Percentiles rank a stretch among this genome's conserved stretches.
Evolutionary conservation across 2,113 vertebrate species (phyloP).

Genomic region (Cheilinus undulatus): DNA sequence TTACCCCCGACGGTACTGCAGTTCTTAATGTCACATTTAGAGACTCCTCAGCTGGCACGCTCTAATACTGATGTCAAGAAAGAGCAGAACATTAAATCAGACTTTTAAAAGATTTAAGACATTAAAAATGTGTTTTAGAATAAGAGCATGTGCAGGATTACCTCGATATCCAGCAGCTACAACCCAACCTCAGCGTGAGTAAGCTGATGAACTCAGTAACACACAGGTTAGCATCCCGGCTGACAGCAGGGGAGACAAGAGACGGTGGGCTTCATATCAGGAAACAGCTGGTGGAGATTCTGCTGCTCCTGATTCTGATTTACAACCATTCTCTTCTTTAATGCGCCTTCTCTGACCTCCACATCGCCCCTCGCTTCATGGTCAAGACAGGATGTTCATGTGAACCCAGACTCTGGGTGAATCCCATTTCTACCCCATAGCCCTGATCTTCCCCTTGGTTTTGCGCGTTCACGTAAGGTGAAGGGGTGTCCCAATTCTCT

Average conservation of each 20-base stretch:
- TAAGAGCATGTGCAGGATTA: not conserved
- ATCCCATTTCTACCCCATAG: too few species aligned
- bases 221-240: not conserved
- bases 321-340: too few species aligned
- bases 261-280: too few species aligned
- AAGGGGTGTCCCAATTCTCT: too few species aligned
- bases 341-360: not conserved
- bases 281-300: too few species aligned
- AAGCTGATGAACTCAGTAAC: slow-evolving; percentile 1
- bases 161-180: not conserved
- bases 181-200: not conserved
- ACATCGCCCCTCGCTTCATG: too few species aligned
- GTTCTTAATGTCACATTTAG: slow-evolving; percentile 2
- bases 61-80: not conserved
- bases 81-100: slow-evolving; percentile 1
- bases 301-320: too few species aligned
- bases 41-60: not conserved
- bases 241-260: not conserved
- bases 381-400: too few species aligned
- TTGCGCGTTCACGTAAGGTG: too few species aligned
- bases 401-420: too few species aligned
- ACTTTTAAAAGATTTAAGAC: not conserved
- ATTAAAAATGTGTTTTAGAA: not conserved
- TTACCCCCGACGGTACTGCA: not conserved
- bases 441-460: too few species aligned